phyloP scores from a whole-genome alignment of 2,113 vertebrate species.

The Psittacula cyanocephala region DNA sequence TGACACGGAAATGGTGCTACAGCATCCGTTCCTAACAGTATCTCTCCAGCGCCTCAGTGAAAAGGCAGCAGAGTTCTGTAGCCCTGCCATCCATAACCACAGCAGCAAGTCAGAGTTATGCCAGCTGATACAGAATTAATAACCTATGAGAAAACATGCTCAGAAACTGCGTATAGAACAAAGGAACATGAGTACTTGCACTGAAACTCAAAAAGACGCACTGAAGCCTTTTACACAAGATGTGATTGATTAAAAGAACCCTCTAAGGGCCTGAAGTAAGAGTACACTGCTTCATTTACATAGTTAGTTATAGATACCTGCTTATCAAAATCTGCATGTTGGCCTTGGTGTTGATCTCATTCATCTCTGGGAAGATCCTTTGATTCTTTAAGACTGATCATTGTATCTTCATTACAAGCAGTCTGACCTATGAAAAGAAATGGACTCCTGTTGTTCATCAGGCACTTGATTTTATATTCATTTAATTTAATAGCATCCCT shows the following conservation, averaged over 20 bases:
- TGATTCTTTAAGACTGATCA: neutral
- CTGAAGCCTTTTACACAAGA: neutral
- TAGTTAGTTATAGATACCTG: neutral
- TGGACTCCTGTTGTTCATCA: neutral
- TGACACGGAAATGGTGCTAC: neutral
- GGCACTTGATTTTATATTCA: neutral
- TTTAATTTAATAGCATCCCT: neutral
- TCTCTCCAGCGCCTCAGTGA: neutral
- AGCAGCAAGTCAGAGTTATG: neutral
- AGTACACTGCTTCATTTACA: neutral
- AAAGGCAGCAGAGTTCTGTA: neutral
- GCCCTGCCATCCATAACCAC: neutral
- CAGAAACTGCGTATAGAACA: neutral
- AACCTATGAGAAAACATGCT: neutral
- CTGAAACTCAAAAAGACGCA: neutral
- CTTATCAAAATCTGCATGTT: neutral
- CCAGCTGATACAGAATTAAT: neutral
- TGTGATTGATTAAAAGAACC: neutral
- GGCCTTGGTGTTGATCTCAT: neutral
- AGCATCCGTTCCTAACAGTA: neutral
- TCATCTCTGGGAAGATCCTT: neutral
- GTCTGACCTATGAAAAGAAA: neutral
- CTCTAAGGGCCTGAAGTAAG: neutral
- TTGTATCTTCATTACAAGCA: neutral
- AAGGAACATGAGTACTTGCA: neutral